phyloP scores from a whole-genome alignment of 2,797 vertebrate species.

The Girardinus metallicus region DNA sequence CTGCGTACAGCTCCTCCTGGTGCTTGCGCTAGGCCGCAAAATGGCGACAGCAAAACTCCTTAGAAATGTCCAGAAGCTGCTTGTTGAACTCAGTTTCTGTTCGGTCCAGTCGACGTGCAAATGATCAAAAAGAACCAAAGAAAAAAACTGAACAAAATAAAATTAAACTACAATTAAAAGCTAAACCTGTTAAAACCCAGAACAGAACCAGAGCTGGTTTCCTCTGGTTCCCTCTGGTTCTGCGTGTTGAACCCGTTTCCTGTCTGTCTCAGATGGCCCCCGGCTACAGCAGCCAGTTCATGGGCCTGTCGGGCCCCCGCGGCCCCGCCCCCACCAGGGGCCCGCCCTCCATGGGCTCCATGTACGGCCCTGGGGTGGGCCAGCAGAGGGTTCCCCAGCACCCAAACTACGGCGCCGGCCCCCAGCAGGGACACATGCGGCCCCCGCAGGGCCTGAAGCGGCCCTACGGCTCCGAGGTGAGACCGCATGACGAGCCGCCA shows the following conservation, averaged over 20 bases:
- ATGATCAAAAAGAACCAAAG: too few species aligned
- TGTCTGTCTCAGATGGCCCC: constrained; percentile 80
- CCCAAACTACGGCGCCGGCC: constrained; percentile 77
- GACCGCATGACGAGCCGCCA: background rate
- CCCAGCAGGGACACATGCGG: constrained; percentile 80
- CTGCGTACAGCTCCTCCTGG: too few species aligned
- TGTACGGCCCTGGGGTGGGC: constrained; percentile 74
- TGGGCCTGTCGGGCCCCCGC: constrained; percentile 84
- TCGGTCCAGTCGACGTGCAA: too few species aligned
- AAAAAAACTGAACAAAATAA: too few species aligned
- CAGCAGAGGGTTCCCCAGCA: constrained; percentile 86
- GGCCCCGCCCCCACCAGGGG: constrained; percentile 73
- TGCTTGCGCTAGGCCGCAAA: too few species aligned
- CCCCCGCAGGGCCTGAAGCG: constrained; percentile 87
- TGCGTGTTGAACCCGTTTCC: background rate
- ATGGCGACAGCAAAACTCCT: too few species aligned
- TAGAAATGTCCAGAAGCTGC: too few species aligned
- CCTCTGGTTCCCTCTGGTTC: too few species aligned
- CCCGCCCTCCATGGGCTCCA: constrained; percentile 72
- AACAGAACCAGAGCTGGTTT: too few species aligned
- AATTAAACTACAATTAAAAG: too few species aligned
- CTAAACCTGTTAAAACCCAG: too few species aligned
- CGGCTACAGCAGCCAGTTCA: constrained; percentile 87
- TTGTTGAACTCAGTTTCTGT: too few species aligned
- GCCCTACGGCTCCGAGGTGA: constrained; percentile 86